Evolutionary conservation across 2,113 vertebrate genomes (phyloP).

Genomic region (Oryzias celebensis): DNA sequence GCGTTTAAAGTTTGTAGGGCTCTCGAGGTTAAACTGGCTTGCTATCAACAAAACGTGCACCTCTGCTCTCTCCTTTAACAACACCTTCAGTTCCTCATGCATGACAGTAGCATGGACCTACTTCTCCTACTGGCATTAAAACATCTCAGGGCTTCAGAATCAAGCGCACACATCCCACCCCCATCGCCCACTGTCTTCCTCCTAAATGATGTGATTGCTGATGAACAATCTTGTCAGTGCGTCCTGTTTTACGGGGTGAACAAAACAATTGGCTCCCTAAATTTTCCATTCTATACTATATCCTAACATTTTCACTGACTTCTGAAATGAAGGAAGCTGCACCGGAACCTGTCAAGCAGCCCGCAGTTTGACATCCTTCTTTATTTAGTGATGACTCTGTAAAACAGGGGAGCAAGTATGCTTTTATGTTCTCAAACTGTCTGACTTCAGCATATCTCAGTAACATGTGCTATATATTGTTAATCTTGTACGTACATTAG

Average conservation of each 20-base stretch:
- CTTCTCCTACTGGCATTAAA: constrained; percentile 42
- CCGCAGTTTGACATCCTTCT: constrained; percentile 45
- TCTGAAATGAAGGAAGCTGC: constrained; percentile 3
- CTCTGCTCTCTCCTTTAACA: no score
- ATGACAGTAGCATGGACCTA: constrained; percentile 18
- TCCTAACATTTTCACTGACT: constrained; percentile 16
- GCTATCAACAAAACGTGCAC: no score
- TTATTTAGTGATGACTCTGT: constrained; percentile 23
- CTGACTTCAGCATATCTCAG: constrained; percentile 65
- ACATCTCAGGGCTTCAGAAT: constrained; percentile 70
- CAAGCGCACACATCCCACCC: constrained; percentile 2
- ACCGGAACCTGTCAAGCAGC: constrained; percentile 37
- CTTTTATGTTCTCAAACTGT: constrained; percentile 55
- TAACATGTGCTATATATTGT: constrained; percentile 71
- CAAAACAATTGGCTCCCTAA: constrained; percentile 8
- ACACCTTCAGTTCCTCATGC: not conserved
- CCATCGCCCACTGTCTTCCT: constrained; percentile 31
- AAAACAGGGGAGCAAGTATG: constrained; percentile 45
- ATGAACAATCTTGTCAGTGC: constrained; percentile 36
- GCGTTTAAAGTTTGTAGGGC: no score
- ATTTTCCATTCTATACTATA: not conserved
- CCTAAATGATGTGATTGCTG: constrained; percentile 25
- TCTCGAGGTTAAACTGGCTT: no score
- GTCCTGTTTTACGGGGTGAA: constrained; percentile 17
- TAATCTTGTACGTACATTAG: constrained; percentile 70